Evolutionary conservation across 2,113 vertebrate species (phyloP).

Genomic region (Odontesthes bonariensis): DNA sequence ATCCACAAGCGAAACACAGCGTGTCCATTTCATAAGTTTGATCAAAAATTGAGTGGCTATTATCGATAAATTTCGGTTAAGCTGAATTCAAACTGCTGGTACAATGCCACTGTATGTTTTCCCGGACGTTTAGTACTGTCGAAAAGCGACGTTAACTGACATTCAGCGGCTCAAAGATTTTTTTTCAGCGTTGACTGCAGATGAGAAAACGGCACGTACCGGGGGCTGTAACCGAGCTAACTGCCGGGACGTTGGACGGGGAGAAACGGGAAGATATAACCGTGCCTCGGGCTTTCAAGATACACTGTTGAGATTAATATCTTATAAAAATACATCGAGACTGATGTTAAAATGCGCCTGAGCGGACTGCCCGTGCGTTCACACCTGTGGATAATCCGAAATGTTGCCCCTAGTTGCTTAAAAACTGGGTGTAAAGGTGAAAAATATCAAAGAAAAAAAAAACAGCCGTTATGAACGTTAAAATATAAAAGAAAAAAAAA

Average conservation of each 20-base stretch:
- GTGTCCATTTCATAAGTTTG: conserved; percentile 45
- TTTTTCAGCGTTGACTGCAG: conserved; percentile 29
- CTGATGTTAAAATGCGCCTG: background rate
- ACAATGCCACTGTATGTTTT: accelerated
- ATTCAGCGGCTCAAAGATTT: conserved; percentile 35
- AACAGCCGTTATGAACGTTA: conserved; percentile 43
- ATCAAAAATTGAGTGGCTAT: background rate
- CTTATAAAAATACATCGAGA: background rate
- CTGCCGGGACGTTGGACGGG: conserved; percentile 20
- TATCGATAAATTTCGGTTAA: background rate
- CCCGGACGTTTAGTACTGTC: background rate
- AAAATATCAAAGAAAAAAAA: background rate
- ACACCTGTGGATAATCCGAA: conserved; percentile 76
- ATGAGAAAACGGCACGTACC: conserved; percentile 19
- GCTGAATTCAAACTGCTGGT: background rate
- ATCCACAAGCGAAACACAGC: conserved; percentile 10
- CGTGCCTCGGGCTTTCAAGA: background rate
- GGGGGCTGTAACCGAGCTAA: conserved; percentile 35
- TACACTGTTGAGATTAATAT: background rate
- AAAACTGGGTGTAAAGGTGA: conserved; percentile 39
- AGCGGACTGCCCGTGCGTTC: background rate
- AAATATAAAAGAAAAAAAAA: background rate
- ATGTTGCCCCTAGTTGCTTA: background rate
- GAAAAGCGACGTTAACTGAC: conserved; percentile 1
- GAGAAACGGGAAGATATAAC: background rate